Evolutionary conservation across 2,888 invertebrate species (phyloP), one percentile per base, ranked within the genome.

Genomic region (Acleris emargana): DNA sequence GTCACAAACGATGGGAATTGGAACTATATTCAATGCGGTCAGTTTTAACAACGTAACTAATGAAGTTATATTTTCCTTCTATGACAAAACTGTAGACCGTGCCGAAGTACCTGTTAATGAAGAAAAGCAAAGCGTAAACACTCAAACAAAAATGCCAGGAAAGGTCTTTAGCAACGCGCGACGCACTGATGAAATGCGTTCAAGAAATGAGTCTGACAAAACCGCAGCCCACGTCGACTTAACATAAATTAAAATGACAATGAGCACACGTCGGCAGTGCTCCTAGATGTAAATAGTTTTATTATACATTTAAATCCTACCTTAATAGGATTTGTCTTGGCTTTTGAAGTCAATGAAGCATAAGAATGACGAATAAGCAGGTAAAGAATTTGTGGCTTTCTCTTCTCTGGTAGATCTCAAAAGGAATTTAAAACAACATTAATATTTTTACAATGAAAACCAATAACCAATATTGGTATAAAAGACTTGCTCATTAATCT

Each of bases 231-330:
- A 57, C 51, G 45, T 52, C 20, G 72, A 68, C 75, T 86, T 85
- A 79, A 72, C 84, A 86, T 86, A 86, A 81, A 86, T 86, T 85
- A 80, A 67, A 84, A 86, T 84, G 79, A 78, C 78, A 84, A 83
- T 76, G 71, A 64, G 20, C 49, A 60, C 47, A 49, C 58, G 67
- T 45, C 58, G 54, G 62, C 62, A 61, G 55, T 58, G 38, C 43
- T 57, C 51, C 22, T 57, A 25, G 45, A 51, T 61, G 66, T 61
- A 64, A 59, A 64, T 64, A 61, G 55, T 57, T 57, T 66, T 61
- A 51, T 57, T 61, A 51, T 51, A 22, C 20, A 51, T 57, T 51
- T 50, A 60, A 55, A 51, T 55, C 60, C 55, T 16, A 18, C 50
- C 60, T 32, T 66, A 61, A 66, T 66, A 61, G 61, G 61, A 66